Conservation (phyloP, 2,888 invertebrate genomes). For the Papilio elwesi region DNA sequence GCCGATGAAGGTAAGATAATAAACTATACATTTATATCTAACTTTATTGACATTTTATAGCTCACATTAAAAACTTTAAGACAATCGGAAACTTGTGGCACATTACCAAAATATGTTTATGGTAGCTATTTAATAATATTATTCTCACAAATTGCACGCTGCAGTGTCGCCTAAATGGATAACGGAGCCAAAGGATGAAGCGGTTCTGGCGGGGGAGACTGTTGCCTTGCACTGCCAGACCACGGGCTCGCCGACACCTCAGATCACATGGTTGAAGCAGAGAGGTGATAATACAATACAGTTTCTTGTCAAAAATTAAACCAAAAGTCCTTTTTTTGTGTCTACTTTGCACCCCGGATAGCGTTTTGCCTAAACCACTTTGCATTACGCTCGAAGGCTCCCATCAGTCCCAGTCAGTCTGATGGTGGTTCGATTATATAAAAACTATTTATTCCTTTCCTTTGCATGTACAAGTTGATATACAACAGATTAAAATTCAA, state of each 20-base stretch:
- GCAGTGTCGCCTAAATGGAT: conserved; percentile 91
- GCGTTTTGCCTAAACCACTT: too few relatives aligned
- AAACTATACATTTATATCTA: background rate
- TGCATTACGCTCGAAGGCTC: too few relatives aligned
- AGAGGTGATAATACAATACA: conserved; percentile 73
- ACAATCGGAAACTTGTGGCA: background rate
- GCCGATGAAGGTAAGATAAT: conserved; percentile 41
- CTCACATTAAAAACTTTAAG: background rate
- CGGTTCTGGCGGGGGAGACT: conserved; percentile 88
- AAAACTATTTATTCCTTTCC: too few relatives aligned
- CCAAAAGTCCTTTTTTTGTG: too few relatives aligned
- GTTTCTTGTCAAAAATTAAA: background rate
- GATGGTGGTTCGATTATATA: too few relatives aligned
- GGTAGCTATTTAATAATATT: background rate
- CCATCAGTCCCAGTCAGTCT: too few relatives aligned
- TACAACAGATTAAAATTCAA: too few relatives aligned
- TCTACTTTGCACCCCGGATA: too few relatives aligned
- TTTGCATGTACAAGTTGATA: too few relatives aligned
- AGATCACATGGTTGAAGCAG: conserved; percentile 89
- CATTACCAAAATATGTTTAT: background rate
- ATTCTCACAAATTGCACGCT: conserved; percentile 54
- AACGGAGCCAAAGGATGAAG: conserved; percentile 88
- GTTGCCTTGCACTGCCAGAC: conserved; percentile 89
- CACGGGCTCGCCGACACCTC: conserved; percentile 89
- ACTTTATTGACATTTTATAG: background rate